Conservation (phyloP, 2,888 invertebrate species). For the Morinoia aosen region DNA sequence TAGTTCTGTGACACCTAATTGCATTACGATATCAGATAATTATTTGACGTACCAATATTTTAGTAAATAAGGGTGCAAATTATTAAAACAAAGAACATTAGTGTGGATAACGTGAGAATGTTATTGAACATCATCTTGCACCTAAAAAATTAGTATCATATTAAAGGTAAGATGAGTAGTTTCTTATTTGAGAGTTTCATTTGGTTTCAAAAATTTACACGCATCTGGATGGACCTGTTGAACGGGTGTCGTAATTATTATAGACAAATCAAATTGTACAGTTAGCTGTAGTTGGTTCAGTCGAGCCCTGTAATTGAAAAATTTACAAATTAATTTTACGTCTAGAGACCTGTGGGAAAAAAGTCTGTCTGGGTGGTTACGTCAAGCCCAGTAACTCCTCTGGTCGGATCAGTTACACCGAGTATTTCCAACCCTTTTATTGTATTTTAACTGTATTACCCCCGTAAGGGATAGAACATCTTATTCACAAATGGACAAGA, state of each 20-base stretch:
- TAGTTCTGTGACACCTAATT: neutral
- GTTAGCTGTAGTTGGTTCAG: neutral
- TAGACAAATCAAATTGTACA: neutral
- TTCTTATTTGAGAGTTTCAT: neutral
- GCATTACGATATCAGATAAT: neutral
- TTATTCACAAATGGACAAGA: neutral
- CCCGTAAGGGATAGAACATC: neutral
- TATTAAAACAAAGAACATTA: neutral
- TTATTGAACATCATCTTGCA: neutral
- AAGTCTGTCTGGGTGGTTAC: neutral
- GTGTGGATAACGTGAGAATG: neutral
- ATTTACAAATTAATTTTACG: neutral
- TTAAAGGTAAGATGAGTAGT: neutral
- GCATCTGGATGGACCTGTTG: neutral
- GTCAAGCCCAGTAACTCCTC: neutral
- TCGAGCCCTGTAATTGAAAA: neutral
- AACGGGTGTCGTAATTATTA: neutral
- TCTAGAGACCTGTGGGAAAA: neutral
- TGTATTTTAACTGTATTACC: neutral
- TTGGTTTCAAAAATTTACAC: neutral
- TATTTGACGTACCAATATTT: neutral
- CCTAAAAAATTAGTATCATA: neutral
- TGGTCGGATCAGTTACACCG: neutral
- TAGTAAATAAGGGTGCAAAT: neutral
- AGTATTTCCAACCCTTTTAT: neutral